A percentile compares a stretch with the other conserved stretches of the same genome.
Evolutionary conservation across 35 echinoderm and acorn worm species (phyloP).

Genomic region (Diadema setosum): DNA sequence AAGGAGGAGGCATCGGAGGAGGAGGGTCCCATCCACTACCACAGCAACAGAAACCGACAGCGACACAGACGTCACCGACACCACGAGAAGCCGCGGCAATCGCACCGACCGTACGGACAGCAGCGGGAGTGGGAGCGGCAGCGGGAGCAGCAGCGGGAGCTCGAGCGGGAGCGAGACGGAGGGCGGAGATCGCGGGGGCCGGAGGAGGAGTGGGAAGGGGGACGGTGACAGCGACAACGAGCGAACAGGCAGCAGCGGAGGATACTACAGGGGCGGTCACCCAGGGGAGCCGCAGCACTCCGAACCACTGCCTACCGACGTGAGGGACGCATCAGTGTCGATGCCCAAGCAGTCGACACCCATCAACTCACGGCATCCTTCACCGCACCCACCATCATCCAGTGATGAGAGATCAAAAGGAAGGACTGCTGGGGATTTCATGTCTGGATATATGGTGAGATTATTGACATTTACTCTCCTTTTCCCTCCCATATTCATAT

Average conservation of each 20-base stretch:
- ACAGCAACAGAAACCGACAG: conserved; percentile 56
- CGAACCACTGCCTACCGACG: background rate
- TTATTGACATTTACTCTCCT: no score
- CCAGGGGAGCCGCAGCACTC: background rate
- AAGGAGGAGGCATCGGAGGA: conserved; percentile 38
- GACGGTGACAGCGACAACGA: conserved; percentile 37
- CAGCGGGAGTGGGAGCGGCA: conserved; percentile 25
- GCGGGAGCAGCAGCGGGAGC: conserved; percentile 22
- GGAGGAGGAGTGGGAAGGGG: background rate
- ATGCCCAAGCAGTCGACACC: background rate
- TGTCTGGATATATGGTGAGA: conserved; percentile 7
- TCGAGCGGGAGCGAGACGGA: conserved; percentile 35
- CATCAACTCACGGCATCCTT: background rate
- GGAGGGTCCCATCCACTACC: conserved; percentile 7
- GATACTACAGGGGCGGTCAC: background rate
- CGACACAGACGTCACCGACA: conserved; percentile 17
- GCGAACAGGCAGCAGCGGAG: background rate
- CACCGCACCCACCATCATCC: conserved; percentile 4
- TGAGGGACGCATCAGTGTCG: background rate
- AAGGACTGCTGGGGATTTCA: background rate
- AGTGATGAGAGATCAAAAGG: background rate
- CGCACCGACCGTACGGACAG: conserved; percentile 17
- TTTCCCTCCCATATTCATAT: no score
- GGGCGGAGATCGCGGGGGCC: background rate
- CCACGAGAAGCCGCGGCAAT: conserved; percentile 11